These are phyloP conservation scores for Ardeotis arabs DNA, from an alignment of 2,113 vertebrate species.

Conservation along the genomic window DNA sequence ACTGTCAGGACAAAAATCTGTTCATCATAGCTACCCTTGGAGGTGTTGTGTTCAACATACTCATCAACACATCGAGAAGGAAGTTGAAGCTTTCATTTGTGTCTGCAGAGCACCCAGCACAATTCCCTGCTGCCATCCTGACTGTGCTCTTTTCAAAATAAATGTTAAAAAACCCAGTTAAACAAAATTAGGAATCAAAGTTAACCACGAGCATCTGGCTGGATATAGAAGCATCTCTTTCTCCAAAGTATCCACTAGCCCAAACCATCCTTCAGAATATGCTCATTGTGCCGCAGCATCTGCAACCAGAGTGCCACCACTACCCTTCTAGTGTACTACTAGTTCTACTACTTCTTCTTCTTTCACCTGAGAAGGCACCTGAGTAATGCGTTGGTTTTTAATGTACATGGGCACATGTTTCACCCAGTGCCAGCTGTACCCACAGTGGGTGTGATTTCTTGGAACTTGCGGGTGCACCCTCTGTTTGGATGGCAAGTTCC, in stretches of 20 bases:
- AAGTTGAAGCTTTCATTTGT: not conserved
- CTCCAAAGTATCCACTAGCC: not conserved
- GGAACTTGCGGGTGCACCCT: conserved; percentile 50
- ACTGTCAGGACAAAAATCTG: not conserved
- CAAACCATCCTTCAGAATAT: not conserved
- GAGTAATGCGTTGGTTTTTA: not conserved
- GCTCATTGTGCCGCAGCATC: not conserved
- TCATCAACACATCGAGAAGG: not conserved
- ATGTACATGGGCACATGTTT: not conserved
- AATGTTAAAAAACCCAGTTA: not conserved
- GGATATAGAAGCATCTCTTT: not conserved
- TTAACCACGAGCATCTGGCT: not conserved
- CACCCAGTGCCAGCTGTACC: conserved; percentile 14
- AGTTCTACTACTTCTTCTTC: not conserved
- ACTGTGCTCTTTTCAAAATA: not conserved
- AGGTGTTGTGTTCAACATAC: not conserved
- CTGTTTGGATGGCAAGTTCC: conserved; percentile 43
- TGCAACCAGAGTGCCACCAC: not conserved
- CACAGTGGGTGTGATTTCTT: conserved; percentile 50
- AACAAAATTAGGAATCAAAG: not conserved
- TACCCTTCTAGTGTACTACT: not conserved
- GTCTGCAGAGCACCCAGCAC: not conserved
- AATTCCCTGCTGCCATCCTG: not conserved
- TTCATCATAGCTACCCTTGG: not conserved
- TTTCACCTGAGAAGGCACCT: not conserved